Base-by-base conservation (phyloP, 2,888 invertebrate genomes). In the Pollenia labialis region DNA sequence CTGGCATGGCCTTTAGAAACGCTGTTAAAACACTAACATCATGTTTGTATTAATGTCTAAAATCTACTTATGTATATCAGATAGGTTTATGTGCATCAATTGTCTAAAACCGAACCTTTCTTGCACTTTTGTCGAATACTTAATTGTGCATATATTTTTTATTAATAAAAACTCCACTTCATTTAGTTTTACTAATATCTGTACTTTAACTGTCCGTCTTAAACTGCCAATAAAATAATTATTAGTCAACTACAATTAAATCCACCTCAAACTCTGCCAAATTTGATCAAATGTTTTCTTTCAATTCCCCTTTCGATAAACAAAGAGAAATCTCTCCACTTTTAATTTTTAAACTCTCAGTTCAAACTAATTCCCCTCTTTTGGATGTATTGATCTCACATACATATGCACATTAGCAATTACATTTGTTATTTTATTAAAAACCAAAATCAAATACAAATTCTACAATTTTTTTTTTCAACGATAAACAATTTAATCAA, bases 291-390 rank as follows among this genome's bases (percentile, higher is more conserved):
- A 42, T 60, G 12, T 32, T 76, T 23, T 23, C 54, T 46, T 16
- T 32, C 14, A 74, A 44, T 7, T 46, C 46, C 23, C 66, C 44
- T 60, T 23, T 32, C 44, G 12, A 32, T 54, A 18, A 44, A 54
- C 4, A 10, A 6, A 77, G 56, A 68, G 68, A 56, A 68, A 62
- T 48, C 48, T 77, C 77, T 77, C 77, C 77, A 77, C 68, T 74
- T 60, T 16, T n/a, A 1, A 14, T 66, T 60, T 4, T 48, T 46
- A 0, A n/a, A 68, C 10, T 44, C 8, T 72, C 14, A 72, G 23
- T 10, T 58, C 40, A 48, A 42, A 32, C 69, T 11, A 60, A 14
- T 68, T 68, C 77, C 40, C 58, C 56, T 68, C 44, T 50, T 68
- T 46, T 62, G 50, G 14, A 23, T 12, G 14, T 46, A 44, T 32